These are phyloP conservation scores for Saturnia japonica DNA, from an alignment of 2,888 invertebrate genomes.

Conservation along the genomic window DNA sequence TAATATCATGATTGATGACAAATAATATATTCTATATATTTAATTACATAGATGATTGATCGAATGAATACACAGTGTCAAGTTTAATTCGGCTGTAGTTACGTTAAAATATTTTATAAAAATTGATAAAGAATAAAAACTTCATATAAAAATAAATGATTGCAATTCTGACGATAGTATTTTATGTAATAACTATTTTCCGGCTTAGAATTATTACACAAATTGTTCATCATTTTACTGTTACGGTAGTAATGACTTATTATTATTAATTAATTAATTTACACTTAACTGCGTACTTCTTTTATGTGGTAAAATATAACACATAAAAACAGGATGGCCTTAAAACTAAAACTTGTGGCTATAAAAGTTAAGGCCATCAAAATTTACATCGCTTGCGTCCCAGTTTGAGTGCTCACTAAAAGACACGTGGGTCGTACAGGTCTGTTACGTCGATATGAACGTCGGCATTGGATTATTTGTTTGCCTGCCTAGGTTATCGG, in stretches of 20 bases:
- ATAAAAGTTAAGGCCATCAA: constrained; percentile 72
- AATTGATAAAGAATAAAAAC: not conserved
- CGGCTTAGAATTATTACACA: constrained; percentile 9
- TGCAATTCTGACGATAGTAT: not conserved
- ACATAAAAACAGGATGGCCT: constrained; percentile 63
- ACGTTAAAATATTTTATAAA: not conserved
- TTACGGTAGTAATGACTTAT: constrained; percentile 42
- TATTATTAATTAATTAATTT: constrained; percentile 49
- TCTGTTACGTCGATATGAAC: not conserved
- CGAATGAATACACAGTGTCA: not conserved
- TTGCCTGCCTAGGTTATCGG: too few relatives aligned
- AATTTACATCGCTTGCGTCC: constrained; percentile 71
- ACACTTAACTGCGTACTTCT: constrained; percentile 48
- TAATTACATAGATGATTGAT: not conserved
- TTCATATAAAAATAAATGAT: not conserved
- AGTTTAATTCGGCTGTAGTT: not conserved
- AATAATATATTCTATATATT: constrained; percentile 31
- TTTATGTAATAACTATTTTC: not conserved
- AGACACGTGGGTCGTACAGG: constrained; percentile 57
- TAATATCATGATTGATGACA: constrained; percentile 61
- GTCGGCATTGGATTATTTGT: not conserved
- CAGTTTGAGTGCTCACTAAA: constrained; percentile 67
- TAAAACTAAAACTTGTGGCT: constrained; percentile 67
- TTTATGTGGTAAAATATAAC: constrained; percentile 51
- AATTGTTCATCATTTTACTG: constrained; percentile 33